These are phyloP conservation scores for Selenia dentaria DNA, from an alignment of 2,888 invertebrate species.

Conservation along the genomic window DNA sequence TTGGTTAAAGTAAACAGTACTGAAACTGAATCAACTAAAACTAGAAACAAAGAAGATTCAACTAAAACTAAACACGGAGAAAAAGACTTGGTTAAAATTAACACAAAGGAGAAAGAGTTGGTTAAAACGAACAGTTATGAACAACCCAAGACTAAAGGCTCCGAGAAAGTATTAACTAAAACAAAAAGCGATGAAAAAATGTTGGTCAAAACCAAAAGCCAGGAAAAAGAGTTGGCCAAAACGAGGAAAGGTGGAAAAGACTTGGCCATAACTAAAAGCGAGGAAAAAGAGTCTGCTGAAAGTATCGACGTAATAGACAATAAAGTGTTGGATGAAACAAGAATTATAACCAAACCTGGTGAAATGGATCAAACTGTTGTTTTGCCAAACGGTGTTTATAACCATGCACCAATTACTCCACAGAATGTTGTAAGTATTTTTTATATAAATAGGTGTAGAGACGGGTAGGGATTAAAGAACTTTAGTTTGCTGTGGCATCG, in stretches of 20 bases:
- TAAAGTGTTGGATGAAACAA: conserved; percentile 47
- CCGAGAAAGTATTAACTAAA: conserved; percentile 6
- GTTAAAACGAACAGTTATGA: neutral
- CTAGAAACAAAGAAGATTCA: conserved; percentile 8
- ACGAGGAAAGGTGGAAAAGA: neutral
- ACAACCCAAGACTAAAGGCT: conserved; percentile 1
- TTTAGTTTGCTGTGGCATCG: no score
- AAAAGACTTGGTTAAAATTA: neutral
- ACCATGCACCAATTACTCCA: conserved; percentile 53
- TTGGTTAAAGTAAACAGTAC: neutral
- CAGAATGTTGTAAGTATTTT: conserved; percentile 53
- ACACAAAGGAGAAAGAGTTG: neutral
- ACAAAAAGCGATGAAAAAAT: conserved; percentile 1
- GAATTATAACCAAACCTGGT: conserved; percentile 33
- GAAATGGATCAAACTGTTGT: conserved; percentile 64
- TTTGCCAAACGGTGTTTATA: conserved; percentile 56
- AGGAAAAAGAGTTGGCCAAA: conserved; percentile 1
- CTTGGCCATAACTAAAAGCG: neutral
- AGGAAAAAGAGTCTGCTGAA: neutral
- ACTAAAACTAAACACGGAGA: neutral
- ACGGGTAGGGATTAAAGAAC: no score
- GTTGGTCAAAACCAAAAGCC: conserved; percentile 1
- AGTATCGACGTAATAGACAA: conserved; percentile 10
- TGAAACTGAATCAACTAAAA: no score
- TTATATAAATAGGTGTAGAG: no score